phyloP scores from a whole-genome alignment of 2,888 invertebrate genomes.

The Agrochola lychnidis region DNA sequence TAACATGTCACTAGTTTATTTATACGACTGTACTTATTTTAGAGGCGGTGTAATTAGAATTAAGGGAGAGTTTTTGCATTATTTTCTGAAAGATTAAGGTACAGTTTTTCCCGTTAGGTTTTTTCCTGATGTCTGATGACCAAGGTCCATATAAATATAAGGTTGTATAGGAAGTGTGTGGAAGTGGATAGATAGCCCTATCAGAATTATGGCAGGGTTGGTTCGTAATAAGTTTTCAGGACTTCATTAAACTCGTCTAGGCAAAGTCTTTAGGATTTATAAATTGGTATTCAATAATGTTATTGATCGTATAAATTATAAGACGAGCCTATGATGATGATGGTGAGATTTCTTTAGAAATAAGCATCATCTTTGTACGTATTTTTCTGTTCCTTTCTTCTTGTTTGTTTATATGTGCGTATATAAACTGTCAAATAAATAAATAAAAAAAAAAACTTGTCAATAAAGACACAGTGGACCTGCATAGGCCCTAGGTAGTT shows the following conservation, averaged over 20 bases:
- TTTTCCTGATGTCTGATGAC: not conserved
- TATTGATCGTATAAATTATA: not conserved
- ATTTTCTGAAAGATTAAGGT: not conserved
- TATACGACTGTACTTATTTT: slow-evolving; percentile 58
- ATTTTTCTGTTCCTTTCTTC: too few species aligned
- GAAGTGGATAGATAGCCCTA: not conserved
- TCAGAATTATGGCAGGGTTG: too few species aligned
- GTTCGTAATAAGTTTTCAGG: too few species aligned
- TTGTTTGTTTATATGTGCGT: too few species aligned
- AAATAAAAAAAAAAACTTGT: not conserved
- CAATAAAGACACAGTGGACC: not conserved
- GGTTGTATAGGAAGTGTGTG: not conserved
- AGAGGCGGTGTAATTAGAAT: slow-evolving; percentile 29
- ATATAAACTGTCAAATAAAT: too few species aligned
- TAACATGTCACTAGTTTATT: slow-evolving; percentile 56
- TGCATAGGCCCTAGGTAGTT: too few species aligned
- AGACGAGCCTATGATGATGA: not conserved
- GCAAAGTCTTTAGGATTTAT: not conserved
- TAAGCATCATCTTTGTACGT: too few species aligned
- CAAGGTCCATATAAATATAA: not conserved
- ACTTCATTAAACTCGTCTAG: not conserved
- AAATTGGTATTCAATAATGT: not conserved
- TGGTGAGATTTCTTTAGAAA: too few species aligned
- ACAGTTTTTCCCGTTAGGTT: not conserved
- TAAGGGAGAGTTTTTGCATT: not conserved